Conservation (phyloP, 2,113 vertebrate genomes). For the Nycticorax nycticorax region DNA sequence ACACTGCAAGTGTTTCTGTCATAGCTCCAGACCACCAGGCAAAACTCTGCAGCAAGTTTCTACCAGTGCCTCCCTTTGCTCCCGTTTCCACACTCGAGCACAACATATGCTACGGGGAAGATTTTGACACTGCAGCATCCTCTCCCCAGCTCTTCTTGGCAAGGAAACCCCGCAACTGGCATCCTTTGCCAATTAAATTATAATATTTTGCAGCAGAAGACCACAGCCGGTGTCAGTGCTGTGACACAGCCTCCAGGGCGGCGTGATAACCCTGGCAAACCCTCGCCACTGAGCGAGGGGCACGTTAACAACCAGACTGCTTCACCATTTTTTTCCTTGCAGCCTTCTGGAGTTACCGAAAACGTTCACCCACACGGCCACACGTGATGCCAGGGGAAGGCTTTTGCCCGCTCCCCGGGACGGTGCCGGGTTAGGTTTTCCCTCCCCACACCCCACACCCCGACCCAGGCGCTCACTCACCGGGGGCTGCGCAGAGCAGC, state of each 20-base stretch:
- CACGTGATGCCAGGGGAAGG: not conserved
- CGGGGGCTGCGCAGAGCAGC: conserved; percentile 66
- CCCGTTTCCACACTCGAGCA: accelerated
- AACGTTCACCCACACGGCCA: accelerated
- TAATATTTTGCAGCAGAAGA: not conserved
- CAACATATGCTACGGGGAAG: not conserved
- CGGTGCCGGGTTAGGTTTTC: accelerated
- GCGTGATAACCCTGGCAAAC: not conserved
- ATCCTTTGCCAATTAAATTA: not conserved
- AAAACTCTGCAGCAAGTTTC: not conserved
- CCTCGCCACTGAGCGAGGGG: not conserved
- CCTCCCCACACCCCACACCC: not conserved
- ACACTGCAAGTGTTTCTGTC: not conserved
- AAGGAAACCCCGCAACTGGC: accelerated
- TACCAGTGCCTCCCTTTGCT: not conserved
- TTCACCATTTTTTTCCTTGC: not conserved
- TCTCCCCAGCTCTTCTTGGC: not conserved
- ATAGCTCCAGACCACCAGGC: not conserved
- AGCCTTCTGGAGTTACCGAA: not conserved
- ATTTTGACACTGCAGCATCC: not conserved
- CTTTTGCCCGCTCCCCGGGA: not conserved
- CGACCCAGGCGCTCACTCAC: conserved; percentile 37
- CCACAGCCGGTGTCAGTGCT: not conserved
- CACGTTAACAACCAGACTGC: not conserved
- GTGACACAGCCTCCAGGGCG: not conserved